Percentiles rank a stretch among this genome's conserved stretches.
Conservation (phyloP, 2,888 invertebrate species). For the Philaethria dido region DNA sequence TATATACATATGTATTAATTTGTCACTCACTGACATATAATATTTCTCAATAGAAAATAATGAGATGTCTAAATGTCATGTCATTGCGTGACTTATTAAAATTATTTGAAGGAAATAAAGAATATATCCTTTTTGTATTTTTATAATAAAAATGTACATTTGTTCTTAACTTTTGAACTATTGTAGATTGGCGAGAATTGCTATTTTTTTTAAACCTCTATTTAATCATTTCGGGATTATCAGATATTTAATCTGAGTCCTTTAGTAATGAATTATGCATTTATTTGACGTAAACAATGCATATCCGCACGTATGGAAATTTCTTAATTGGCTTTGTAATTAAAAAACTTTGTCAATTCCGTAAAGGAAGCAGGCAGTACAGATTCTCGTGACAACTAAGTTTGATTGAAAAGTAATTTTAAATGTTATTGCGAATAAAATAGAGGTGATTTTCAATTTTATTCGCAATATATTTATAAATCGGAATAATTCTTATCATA, state of each 20-base stretch:
- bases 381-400: too few species aligned
- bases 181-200: background rate
- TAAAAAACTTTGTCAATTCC: slow-evolving; percentile 6
- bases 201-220: too few species aligned
- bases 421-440: background rate
- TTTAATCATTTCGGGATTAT: too few species aligned
- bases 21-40: too few species aligned
- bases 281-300: too few species aligned
- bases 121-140: background rate
- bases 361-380: background rate
- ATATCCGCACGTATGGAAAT: background rate
- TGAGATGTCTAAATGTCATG: background rate
- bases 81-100: background rate
- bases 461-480: too few species aligned
- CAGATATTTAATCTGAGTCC: too few species aligned
- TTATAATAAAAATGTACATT: background rate
- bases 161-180: background rate
- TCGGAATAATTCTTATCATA: too few species aligned
- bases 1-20: too few species aligned
- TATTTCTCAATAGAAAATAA: background rate
- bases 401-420: background rate
- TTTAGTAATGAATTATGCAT: too few species aligned
- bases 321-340: slow-evolving; percentile 3
- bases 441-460: background rate
- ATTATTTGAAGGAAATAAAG: background rate